Base-by-base conservation (phyloP, 1,140 invertebrate species). In the Liolophura sinensis region DNA sequence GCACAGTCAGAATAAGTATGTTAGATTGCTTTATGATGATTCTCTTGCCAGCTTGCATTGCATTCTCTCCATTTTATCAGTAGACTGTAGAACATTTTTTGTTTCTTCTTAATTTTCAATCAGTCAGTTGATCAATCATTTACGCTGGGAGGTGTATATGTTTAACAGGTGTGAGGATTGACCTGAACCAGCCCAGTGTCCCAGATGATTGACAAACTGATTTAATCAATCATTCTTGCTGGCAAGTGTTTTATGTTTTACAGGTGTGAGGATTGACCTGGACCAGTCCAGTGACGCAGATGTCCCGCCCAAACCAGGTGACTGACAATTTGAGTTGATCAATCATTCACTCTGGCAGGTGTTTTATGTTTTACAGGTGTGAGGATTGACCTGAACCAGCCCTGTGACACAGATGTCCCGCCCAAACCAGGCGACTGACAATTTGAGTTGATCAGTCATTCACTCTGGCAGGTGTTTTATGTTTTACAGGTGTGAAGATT, bases 351-450 rank as follows among this genome's bases (percentile, higher is more conserved):
- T 20, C 18, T 5, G 25, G 24, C 55, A 25, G 12, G 7, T 25
- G 20, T 50, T 67, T 15, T 47, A 64, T 60, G 24, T 24, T 22
- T 57, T 62, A 9, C 64, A 73, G 75, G 75, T 57, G 69, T 79
- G 0, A 70, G 79, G 60, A 78, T 81, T 48, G 79, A 81, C 62
- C 74, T 73, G 61, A 75, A 72, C 20, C 71, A 78, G 61, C 78
- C 78, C n/a, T 78, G 79, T 69, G 78, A 81, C 68, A 50, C 49
- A n/a, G n/a, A n/a, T n/a, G 14, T 14, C 14, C 14, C 14, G 14
- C n/a, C 14, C 49, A 14, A 50, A 50, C n/a, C n/a, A n/a, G n/a
- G n/a, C n/a, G n/a, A n/a, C n/a, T n/a, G n/a, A n/a, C n/a, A n/a
- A n/a, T n/a, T n/a, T n/a, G 3, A 54, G 12, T 54, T 7, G 12